phyloP scores from a whole-genome alignment of 2,888 invertebrate genomes.

The Lithophane leautieri region DNA sequence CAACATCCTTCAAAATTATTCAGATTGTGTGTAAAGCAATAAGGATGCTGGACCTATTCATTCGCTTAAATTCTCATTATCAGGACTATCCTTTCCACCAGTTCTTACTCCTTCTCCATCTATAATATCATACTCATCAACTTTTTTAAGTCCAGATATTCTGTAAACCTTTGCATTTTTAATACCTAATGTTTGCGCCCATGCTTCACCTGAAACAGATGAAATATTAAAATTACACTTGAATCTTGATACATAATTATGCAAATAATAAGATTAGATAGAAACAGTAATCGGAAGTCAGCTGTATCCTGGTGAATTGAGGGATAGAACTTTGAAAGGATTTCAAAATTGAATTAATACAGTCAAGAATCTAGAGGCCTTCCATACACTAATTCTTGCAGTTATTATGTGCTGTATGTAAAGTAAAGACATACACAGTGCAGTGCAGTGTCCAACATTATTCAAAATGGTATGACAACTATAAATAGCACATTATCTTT shows the following conservation, averaged over 20 bases:
- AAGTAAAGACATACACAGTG: not conserved
- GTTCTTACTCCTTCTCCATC: slow-evolving; percentile 77
- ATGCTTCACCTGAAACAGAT: slow-evolving; percentile 88
- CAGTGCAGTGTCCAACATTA: not conserved
- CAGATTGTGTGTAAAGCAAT: too few species aligned
- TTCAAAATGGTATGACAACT: not conserved
- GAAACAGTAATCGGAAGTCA: not conserved
- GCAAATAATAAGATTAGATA: not conserved
- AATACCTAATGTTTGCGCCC: slow-evolving; percentile 90
- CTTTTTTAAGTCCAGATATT: slow-evolving; percentile 87
- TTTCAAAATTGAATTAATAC: not conserved
- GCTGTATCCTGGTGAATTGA: not conserved
- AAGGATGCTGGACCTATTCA: too few species aligned
- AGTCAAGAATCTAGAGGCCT: not conserved
- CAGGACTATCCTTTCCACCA: slow-evolving; percentile 2
- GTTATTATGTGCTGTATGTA: not conserved
- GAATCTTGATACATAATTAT: not conserved
- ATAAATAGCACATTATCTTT: not conserved
- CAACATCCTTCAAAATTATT: too few species aligned
- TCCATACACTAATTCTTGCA: too few species aligned
- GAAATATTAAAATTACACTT: not conserved
- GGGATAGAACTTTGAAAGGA: not conserved
- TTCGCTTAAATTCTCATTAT: slow-evolving; percentile 34
- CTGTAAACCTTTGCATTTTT: slow-evolving; percentile 90
- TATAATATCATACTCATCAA: slow-evolving; percentile 87